Evolutionary conservation across 2,888 invertebrate species (phyloP).

Genomic region (Chorisops tibialis): DNA sequence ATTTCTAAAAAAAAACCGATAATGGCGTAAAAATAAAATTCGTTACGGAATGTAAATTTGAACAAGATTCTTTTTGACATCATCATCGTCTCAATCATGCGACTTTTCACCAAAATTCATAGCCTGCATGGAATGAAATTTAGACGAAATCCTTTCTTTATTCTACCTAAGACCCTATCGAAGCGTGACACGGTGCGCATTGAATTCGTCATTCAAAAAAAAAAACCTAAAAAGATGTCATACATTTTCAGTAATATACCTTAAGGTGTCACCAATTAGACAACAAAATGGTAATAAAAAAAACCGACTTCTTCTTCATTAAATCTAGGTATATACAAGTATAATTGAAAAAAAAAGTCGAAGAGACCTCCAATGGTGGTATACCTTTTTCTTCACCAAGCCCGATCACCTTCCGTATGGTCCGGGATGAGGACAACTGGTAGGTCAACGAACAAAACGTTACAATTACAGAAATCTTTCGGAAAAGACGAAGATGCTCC

Average conservation of each 20-base stretch:
- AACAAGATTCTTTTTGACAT: constrained; percentile 27
- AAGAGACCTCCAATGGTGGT: constrained; percentile 22
- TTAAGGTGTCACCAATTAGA: constrained; percentile 25
- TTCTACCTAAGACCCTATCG: constrained; percentile 19
- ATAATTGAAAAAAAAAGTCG: not conserved
- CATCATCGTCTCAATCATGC: constrained; percentile 25
- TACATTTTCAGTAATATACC: not conserved
- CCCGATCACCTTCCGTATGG: too few species aligned
- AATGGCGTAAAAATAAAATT: constrained; percentile 19
- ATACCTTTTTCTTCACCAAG: not conserved
- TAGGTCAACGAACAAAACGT: constrained; percentile 4
- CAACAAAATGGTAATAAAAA: constrained; percentile 21
- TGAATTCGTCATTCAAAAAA: too few species aligned
- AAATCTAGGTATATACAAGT: too few species aligned
- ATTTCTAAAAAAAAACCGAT: not conserved
- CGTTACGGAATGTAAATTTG: constrained; percentile 30
- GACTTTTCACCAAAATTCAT: constrained; percentile 1
- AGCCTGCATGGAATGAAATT: not conserved
- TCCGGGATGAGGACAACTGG: constrained; percentile 18
- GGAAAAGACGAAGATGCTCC: not conserved
- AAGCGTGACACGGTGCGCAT: constrained; percentile 19
- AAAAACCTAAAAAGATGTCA: too few species aligned
- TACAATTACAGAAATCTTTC: not conserved
- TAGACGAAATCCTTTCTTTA: constrained; percentile 24
- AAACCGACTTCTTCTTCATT: not conserved